Evolutionary conservation across 2,888 invertebrate species (phyloP), one percentile per base, ranked within the genome.

Genomic region (Cremastinae sp.): DNA sequence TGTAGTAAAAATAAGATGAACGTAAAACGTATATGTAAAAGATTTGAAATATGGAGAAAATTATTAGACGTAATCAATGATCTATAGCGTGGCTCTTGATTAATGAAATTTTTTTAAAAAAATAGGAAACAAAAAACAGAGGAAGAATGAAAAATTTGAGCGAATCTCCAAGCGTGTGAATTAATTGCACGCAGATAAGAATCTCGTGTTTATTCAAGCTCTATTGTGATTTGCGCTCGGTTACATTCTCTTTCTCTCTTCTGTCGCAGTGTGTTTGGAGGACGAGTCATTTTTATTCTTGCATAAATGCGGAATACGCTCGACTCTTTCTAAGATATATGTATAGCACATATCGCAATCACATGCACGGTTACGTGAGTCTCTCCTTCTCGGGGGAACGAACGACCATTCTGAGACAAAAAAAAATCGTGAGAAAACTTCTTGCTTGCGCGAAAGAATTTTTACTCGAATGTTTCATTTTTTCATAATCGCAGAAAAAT

Each of bases 201-300:
- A 77, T 74, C 73, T 65, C 53, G 53, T 58, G 28, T 47, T 58
- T 56, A 70, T 70, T 65, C 18, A 58, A 49, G 22, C 9, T 37
- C 14, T 58, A 37, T 53, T 64, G 55, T 59, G 61, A 74, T 77
- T 61, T 55, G 66, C 66, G 37, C 66, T 68, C 71, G 75, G 43
- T 59, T 66, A 72, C 72, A 76, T 73, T 72, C 75, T 75, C 65
- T 45, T 37, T 59, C 53, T 41, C 39, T 41, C 53, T 41, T 20
- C 28, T 58, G 49, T 61, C 39, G 41, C 39, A 41, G 61, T 18
- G 41, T 73, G 51, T 55, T 61, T 64, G 53, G 76, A 80, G 78
- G 76, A 79, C 78, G 72, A 68, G 69, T 45, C 70, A 72, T 72
- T 79, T 28, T 72, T 70, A 78, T 79, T 55, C 59, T 78, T 76